Evolutionary conservation across 2,888 invertebrate species (phyloP).

Genomic region (Steinernema carpocapsae): DNA sequence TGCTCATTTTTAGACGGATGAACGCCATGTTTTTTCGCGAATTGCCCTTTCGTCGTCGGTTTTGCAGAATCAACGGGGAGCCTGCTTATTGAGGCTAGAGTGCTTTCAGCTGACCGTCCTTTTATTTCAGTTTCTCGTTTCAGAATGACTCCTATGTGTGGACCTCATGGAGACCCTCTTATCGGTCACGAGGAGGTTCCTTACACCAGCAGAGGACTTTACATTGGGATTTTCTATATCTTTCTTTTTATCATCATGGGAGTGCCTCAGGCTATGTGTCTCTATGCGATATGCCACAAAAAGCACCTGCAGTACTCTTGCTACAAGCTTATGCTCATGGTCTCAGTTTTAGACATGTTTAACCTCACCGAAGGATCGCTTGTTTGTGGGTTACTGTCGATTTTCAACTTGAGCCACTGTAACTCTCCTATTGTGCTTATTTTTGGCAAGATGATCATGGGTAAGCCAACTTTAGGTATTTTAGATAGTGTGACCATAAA

Average conservation of each 20-base stretch:
- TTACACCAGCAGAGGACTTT: neutral
- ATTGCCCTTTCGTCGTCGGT: too few species aligned
- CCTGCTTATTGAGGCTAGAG: too few species aligned
- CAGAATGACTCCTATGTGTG: neutral
- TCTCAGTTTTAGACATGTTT: conserved; percentile 1
- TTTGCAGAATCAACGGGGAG: too few species aligned
- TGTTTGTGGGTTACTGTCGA: neutral
- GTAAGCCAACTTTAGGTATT: neutral
- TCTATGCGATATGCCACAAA: conserved; percentile 7
- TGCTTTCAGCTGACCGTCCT: too few species aligned
- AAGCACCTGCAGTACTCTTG: conserved; percentile 26
- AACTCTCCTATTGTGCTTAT: neutral
- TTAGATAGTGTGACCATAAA: neutral
- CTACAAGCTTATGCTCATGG: conserved; percentile 37
- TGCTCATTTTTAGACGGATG: too few species aligned
- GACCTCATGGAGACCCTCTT: neutral
- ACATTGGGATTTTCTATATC: neutral
- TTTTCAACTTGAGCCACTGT: conserved; percentile 1
- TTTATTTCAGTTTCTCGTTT: too few species aligned
- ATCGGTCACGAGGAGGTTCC: neutral
- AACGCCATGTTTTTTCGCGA: too few species aligned
- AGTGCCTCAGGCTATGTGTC: neutral
- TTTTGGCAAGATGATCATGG: conserved; percentile 18
- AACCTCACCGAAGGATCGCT: conserved; percentile 4
- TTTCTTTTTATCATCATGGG: neutral